A percentile compares a stretch with the other conserved stretches of the same genome.
phyloP scores from a whole-genome alignment of 2,797 vertebrate genomes.

The Eulemur rubriventer region DNA sequence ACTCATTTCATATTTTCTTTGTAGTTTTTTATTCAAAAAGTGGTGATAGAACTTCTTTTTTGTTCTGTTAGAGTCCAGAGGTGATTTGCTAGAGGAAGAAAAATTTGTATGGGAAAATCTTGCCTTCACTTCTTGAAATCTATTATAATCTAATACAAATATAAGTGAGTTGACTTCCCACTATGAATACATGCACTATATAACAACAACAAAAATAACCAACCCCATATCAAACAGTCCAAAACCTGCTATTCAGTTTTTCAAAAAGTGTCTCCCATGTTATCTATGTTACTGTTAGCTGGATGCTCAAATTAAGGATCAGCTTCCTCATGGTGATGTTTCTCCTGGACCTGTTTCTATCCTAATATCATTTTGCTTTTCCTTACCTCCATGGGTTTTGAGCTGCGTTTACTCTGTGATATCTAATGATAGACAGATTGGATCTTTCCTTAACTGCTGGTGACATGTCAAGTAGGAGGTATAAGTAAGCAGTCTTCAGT shows the following conservation, averaged over 20 bases:
- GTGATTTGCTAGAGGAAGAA: not conserved
- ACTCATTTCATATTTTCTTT: not conserved
- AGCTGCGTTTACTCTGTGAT: not conserved
- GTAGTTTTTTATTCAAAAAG: not conserved
- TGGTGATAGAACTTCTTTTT: not conserved
- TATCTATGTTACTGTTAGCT: too few relatives aligned
- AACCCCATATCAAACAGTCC: not conserved
- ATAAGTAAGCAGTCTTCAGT: not conserved
- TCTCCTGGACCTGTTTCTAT: not conserved
- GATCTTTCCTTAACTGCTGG: not conserved
- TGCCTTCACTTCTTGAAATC: not conserved
- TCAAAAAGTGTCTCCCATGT: not conserved
- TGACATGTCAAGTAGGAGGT: not conserved
- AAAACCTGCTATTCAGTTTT: not conserved
- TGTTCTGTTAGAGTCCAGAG: not conserved
- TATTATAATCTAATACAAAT: constrained; percentile 20
- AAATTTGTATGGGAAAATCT: not conserved
- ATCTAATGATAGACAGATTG: not conserved
- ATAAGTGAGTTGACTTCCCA: not conserved
- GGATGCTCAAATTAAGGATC: not conserved
- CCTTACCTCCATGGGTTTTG: not conserved
- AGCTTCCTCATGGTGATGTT: not conserved
- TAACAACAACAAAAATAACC: not conserved
- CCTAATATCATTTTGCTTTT: not conserved
- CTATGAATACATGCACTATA: not conserved